Percentiles rank a stretch among this genome's conserved stretches.
Conservation (phyloP, 2,797 vertebrate genomes). For the Notamacropus eugenii region DNA sequence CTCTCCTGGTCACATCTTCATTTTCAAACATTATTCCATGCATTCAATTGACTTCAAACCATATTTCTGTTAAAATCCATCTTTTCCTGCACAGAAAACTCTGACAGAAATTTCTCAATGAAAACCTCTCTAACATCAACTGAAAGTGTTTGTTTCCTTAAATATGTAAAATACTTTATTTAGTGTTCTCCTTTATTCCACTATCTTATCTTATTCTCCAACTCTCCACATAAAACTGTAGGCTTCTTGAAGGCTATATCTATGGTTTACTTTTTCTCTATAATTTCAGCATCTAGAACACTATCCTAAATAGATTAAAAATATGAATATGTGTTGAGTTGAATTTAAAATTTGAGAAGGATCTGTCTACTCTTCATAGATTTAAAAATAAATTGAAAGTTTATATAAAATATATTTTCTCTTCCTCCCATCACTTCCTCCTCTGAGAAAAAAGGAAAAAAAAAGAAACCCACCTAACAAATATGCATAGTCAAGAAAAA, state of each 20-base stretch:
- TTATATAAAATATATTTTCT: not conserved
- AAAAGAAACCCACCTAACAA: not conserved
- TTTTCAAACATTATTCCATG: not conserved
- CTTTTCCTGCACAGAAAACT: not conserved
- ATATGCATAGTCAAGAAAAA: not conserved
- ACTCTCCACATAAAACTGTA: not conserved
- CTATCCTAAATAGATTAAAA: not conserved
- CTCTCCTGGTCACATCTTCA: not conserved
- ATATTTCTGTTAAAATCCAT: not conserved
- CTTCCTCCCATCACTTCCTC: not conserved
- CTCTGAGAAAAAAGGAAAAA: not conserved
- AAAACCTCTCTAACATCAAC: not conserved
- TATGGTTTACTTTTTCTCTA: not conserved
- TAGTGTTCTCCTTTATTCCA: not conserved
- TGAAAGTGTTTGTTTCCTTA: not conserved
- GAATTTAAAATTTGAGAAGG: not conserved
- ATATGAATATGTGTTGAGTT: not conserved
- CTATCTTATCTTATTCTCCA: not conserved
- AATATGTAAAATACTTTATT: not conserved
- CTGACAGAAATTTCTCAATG: not conserved
- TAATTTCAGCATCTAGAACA: not conserved
- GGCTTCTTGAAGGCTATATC: not conserved
- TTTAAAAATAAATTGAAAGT: too few species aligned
- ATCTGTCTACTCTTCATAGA: too few species aligned
- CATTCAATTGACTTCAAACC: not conserved